Percentiles rank a stretch among this genome's conserved stretches.
Evolutionary conservation across 1,140 invertebrate species (phyloP).

Genomic region (Globodera ellingtonae): DNA sequence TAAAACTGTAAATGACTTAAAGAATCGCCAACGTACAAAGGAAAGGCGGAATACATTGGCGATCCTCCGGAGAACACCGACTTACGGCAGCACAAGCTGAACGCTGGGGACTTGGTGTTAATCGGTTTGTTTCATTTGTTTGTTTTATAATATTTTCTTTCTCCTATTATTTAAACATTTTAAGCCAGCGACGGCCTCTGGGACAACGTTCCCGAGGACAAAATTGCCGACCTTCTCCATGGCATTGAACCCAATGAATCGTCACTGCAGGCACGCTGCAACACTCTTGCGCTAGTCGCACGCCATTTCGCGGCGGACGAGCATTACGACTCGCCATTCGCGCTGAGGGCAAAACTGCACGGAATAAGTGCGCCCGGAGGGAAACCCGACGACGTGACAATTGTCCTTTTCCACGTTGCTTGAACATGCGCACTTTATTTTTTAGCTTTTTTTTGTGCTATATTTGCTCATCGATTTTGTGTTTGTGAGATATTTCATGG

Average conservation of each 20-base stretch:
- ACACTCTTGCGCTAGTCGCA: conserved; percentile 90
- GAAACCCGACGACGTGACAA: conserved; percentile 85
- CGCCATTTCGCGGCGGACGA: conserved; percentile 87
- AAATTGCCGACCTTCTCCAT: conserved; percentile 13
- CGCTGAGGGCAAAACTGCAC: conserved; percentile 77
- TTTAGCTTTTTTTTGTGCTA: background rate
- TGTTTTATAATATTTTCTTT: too few species aligned
- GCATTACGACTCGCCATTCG: conserved; percentile 92
- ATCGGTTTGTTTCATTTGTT: conserved; percentile 66
- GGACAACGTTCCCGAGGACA: conserved; percentile 86
- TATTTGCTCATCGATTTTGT: background rate
- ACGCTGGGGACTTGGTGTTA: conserved; percentile 91
- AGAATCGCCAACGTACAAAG: conserved; percentile 28
- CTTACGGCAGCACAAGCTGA: conserved; percentile 83
- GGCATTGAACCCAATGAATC: background rate
- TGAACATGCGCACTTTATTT: conserved; percentile 17
- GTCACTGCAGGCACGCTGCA: conserved; percentile 81
- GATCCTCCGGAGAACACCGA: conserved; percentile 85
- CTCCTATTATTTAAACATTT: background rate
- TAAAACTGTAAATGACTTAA: conserved; percentile 23
- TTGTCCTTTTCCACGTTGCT: conserved; percentile 73
- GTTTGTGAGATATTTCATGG: background rate
- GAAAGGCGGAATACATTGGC: conserved; percentile 52
- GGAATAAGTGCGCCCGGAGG: conserved; percentile 68
- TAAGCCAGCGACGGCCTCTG: conserved; percentile 92